phyloP scores from a whole-genome alignment of 2,113 vertebrate genomes.

The Microtus montanus region DNA sequence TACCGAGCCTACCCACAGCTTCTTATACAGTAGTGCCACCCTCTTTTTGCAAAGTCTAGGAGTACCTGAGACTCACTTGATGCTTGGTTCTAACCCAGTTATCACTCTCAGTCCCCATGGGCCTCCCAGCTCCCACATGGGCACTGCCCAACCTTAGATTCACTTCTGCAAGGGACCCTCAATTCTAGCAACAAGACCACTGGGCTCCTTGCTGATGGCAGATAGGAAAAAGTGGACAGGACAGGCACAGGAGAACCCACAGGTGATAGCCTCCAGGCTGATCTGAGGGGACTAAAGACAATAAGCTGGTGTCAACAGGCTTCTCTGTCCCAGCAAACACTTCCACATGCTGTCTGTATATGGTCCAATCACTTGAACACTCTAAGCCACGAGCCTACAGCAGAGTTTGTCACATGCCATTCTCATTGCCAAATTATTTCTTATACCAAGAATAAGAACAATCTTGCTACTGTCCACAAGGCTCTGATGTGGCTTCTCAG shows the following conservation, averaged over 20 bases:
- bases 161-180: neutral
- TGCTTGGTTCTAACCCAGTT: neutral
- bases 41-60: neutral
- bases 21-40: neutral
- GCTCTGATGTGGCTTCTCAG: neutral
- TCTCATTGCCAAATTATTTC: neutral
- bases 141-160: neutral
- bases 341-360: neutral
- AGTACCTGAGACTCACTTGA: neutral
- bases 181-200: neutral
- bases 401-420: neutral
- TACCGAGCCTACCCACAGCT: neutral
- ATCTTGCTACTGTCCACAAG: neutral
- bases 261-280: neutral
- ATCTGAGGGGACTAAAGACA: accelerated
- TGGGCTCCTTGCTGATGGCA: neutral
- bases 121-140: neutral
- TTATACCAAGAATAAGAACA: neutral
- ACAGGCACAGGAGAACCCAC: neutral
- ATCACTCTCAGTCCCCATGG: neutral
- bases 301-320: neutral
- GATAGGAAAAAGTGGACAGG: neutral
- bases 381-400: neutral
- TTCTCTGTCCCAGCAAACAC: neutral
- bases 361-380: neutral